These are phyloP conservation scores for Dinocampus coccinellae DNA, from an alignment of 2,888 invertebrate genomes.

Conservation along the genomic window DNA sequence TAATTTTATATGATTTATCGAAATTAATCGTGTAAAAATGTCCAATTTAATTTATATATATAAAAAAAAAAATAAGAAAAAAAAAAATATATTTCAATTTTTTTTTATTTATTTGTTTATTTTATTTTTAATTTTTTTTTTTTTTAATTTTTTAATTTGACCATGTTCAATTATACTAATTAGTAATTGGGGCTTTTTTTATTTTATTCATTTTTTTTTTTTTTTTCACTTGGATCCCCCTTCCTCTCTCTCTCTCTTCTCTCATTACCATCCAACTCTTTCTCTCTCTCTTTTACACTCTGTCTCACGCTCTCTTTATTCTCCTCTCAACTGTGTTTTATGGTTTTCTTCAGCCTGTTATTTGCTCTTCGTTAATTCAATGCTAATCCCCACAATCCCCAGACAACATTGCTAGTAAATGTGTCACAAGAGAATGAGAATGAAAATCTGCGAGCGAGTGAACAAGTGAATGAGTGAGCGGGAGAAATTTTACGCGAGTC, in stretches of 20 bases:
- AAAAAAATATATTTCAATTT: too few relatives aligned
- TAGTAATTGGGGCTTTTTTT: background rate
- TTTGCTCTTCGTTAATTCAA: slow-evolving; percentile 15
- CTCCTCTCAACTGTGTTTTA: background rate
- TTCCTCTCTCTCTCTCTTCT: too few relatives aligned
- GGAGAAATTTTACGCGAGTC: background rate
- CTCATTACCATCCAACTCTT: too few relatives aligned
- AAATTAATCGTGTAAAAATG: too few relatives aligned
- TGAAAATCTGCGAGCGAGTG: background rate
- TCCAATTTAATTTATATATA: too few relatives aligned
- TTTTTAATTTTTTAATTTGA: background rate
- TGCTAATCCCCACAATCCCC: slow-evolving; percentile 6
- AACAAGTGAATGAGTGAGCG: too few relatives aligned
- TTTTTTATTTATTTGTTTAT: background rate
- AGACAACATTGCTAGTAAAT: slow-evolving; percentile 3
- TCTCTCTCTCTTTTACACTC: background rate
- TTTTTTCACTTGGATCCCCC: too few relatives aligned
- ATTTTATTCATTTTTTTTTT: too few relatives aligned
- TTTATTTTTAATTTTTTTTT: background rate
- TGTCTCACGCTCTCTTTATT: background rate
- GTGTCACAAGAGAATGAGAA: background rate
- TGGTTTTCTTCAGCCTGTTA: slow-evolving; percentile 10
- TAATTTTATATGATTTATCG: too few relatives aligned
- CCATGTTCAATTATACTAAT: background rate
- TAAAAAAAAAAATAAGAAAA: too few relatives aligned